A percentile compares a stretch with the other conserved stretches of the same genome.
These are phyloP conservation scores for Myrmecophaga tridactyla DNA, from an alignment of 2,113 vertebrate genomes.

Conservation along the genomic window DNA sequence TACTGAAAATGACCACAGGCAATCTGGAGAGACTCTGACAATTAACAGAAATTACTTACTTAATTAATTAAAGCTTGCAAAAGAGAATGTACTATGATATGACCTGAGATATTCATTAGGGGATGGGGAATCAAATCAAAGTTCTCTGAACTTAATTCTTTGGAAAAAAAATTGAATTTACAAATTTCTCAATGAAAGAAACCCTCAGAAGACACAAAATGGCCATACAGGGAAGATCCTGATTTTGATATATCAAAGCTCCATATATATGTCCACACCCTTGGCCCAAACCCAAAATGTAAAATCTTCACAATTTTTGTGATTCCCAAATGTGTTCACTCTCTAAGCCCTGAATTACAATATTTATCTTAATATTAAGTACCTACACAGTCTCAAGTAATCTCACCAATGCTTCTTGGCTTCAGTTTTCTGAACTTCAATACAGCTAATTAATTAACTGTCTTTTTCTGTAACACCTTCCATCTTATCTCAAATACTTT, in stretches of 20 bases:
- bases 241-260: not conserved
- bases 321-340: not conserved
- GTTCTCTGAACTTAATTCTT: conserved; percentile 2
- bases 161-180: conserved; percentile 26
- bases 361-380: not conserved
- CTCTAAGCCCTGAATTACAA: not conserved
- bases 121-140: not conserved
- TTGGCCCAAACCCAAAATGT: not conserved
- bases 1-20: not conserved
- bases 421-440: conserved; percentile 21
- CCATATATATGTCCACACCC: not conserved
- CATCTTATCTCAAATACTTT: not conserved
- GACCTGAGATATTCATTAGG: not conserved
- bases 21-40: conserved; percentile 49
- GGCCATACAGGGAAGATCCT: not conserved
- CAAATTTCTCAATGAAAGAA: conserved; percentile 1
- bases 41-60: not conserved
- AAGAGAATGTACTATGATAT: not conserved
- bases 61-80: not conserved
- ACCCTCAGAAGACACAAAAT: not conserved
- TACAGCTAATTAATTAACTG: not conserved
- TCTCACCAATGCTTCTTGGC: not conserved
- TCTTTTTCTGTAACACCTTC: not conserved
- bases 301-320: not conserved
- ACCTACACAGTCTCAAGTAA: not conserved